phyloP scores from a whole-genome alignment of 1,140 invertebrate species.

The Uloborus diversus region DNA sequence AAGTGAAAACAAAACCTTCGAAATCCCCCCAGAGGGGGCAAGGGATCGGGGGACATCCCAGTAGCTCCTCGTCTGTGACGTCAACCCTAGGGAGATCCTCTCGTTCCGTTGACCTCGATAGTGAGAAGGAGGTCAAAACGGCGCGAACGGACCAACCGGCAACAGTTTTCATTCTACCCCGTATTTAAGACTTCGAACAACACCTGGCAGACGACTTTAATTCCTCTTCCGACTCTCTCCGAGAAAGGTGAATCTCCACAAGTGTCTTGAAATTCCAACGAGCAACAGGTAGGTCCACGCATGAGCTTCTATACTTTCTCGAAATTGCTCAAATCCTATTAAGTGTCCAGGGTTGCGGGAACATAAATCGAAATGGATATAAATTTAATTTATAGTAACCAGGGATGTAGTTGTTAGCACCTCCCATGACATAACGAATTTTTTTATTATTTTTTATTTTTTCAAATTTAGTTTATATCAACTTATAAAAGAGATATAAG shows the following conservation, averaged over 20 bases:
- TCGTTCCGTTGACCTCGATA: slow-evolving; percentile 37
- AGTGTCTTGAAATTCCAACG: background rate
- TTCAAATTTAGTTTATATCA: too few relatives aligned
- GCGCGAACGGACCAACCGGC: slow-evolving; percentile 39
- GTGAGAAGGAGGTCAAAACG: slow-evolving; percentile 13
- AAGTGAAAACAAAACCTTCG: too few relatives aligned
- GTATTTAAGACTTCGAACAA: slow-evolving; percentile 40
- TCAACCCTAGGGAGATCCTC: too few relatives aligned
- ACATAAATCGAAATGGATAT: background rate
- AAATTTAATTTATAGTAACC: background rate
- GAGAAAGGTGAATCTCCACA: slow-evolving; percentile 35
- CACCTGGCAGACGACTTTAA: slow-evolving; percentile 39
- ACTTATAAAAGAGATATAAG: too few relatives aligned
- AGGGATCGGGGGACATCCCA: too few relatives aligned
- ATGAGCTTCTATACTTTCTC: background rate
- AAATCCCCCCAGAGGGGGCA: too few relatives aligned
- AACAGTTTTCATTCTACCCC: slow-evolving; percentile 42
- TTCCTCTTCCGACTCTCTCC: slow-evolving; percentile 21
- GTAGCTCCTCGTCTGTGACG: too few relatives aligned
- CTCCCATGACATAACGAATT: background rate
- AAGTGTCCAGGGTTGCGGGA: background rate
- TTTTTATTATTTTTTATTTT: too few relatives aligned
- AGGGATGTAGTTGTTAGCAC: background rate
- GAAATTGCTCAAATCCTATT: background rate
- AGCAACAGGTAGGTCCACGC: background rate